Percentiles rank a stretch among this genome's conserved stretches.
Evolutionary conservation across 2,888 invertebrate species (phyloP).

Genomic region (Lamproptera curius): DNA sequence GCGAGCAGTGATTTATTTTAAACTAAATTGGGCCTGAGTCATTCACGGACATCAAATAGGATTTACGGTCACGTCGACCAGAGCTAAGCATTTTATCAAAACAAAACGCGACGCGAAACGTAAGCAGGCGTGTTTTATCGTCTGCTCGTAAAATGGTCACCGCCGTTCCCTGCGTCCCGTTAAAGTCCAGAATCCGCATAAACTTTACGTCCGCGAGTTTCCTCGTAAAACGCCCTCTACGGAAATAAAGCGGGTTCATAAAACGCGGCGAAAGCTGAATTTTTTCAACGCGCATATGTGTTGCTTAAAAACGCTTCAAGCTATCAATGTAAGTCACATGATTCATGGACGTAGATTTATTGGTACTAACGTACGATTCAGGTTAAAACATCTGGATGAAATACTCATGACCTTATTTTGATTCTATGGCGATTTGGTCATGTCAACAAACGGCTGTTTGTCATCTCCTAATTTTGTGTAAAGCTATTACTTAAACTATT

Average conservation of each 20-base stretch:
- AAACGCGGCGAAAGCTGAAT: constrained; percentile 35
- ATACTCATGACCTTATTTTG: no score
- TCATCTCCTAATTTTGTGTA: no score
- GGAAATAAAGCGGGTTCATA: constrained; percentile 43
- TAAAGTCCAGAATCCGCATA: constrained; percentile 54
- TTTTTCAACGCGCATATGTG: constrained; percentile 23
- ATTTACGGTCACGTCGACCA: not conserved
- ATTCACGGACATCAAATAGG: not conserved
- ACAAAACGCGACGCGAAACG: constrained; percentile 18
- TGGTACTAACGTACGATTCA: no score
- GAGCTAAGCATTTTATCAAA: constrained; percentile 12
- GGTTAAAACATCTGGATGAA: no score
- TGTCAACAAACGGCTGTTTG: no score
- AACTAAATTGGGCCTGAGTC: no score
- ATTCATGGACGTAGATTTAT: no score
- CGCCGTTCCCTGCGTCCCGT: constrained; percentile 42
- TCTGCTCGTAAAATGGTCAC: constrained; percentile 46
- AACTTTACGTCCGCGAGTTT: constrained; percentile 63
- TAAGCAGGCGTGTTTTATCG: constrained; percentile 34
- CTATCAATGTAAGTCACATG: no score
- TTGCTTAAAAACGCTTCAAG: not conserved
- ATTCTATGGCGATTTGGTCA: no score
- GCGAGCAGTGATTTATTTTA: no score
- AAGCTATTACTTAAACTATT: no score
- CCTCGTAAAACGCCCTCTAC: constrained; percentile 47